These are phyloP conservation scores for Margaritifera margaritifera DNA, from an alignment of 2,888 invertebrate genomes.

Conservation along the genomic window DNA sequence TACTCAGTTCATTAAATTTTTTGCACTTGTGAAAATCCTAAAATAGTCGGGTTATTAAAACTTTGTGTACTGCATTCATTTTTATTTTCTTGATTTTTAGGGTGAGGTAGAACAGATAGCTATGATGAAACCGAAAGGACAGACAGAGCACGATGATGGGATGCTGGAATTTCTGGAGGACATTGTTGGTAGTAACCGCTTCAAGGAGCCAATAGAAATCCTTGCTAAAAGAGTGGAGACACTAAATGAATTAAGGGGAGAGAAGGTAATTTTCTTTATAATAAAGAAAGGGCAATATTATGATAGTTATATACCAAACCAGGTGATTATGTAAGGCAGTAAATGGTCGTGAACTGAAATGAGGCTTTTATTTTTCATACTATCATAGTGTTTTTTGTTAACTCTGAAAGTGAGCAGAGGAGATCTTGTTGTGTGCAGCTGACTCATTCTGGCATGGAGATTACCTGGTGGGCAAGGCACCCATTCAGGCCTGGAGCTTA, in stretches of 20 bases:
- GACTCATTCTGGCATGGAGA: too few relatives aligned
- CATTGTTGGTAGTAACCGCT: conserved; percentile 87
- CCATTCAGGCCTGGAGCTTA: too few relatives aligned
- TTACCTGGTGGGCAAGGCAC: too few relatives aligned
- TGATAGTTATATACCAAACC: too few relatives aligned
- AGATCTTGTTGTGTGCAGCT: too few relatives aligned
- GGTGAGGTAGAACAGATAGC: conserved; percentile 99
- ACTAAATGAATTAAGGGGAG: conserved; percentile 67
- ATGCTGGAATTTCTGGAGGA: conserved; percentile 99
- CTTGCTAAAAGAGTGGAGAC: conserved; percentile 81
- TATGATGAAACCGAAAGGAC: conserved; percentile 97
- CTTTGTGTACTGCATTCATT: background rate
- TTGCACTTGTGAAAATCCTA: too few relatives aligned
- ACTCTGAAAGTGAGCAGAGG: too few relatives aligned
- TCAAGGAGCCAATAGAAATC: conserved; percentile 84
- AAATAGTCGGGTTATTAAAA: too few relatives aligned
- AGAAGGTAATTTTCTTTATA: conserved; percentile 56
- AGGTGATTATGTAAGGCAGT: background rate
- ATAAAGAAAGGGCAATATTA: background rate
- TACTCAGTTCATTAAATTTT: too few relatives aligned
- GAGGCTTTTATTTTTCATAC: background rate
- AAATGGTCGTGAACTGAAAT: background rate
- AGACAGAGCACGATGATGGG: conserved; percentile 89
- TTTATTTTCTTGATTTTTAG: conserved; percentile 73
- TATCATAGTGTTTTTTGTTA: too few relatives aligned